Evolutionary conservation across 2,113 vertebrate genomes (phyloP).

Genomic region (Pluvialis apricaria): DNA sequence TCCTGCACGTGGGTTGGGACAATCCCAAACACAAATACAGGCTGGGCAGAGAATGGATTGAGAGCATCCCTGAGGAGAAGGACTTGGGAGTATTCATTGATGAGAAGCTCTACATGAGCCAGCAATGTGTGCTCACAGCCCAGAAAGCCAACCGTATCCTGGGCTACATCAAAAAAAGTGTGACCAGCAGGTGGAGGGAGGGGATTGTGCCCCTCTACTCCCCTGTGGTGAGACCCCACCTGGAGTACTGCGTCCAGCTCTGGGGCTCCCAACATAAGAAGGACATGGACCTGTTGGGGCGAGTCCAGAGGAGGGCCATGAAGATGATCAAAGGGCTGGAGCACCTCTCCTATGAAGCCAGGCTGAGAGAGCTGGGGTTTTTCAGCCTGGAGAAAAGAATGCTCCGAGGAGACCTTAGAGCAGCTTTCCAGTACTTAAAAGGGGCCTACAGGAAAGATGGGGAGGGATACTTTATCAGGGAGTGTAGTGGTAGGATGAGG

Average conservation of each 20-base stretch:
- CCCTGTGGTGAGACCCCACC: not conserved
- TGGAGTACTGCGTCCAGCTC: too few relatives aligned
- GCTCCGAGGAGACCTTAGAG: not conserved
- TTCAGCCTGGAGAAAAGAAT: not conserved
- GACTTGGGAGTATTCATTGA: too few relatives aligned
- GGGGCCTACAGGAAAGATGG: not conserved
- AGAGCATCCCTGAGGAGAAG: too few relatives aligned
- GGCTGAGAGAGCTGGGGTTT: not conserved
- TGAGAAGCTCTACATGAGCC: not conserved
- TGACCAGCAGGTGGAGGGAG: not conserved
- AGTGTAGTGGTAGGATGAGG: not conserved
- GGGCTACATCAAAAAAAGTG: not conserved
- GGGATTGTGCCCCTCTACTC: not conserved
- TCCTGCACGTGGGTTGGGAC: too few relatives aligned
- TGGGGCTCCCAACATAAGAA: not conserved
- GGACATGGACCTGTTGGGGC: not conserved
- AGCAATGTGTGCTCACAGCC: not conserved
- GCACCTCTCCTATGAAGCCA: not conserved
- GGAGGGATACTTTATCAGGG: not conserved
- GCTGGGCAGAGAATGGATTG: too few relatives aligned
- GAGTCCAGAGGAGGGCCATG: not conserved
- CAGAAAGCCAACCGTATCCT: not conserved
- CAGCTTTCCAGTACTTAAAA: not conserved
- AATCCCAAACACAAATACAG: too few relatives aligned
- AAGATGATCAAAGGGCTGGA: too few relatives aligned